Conservation (phyloP, 2,888 invertebrate species). For the Cephus spinipes region DNA sequence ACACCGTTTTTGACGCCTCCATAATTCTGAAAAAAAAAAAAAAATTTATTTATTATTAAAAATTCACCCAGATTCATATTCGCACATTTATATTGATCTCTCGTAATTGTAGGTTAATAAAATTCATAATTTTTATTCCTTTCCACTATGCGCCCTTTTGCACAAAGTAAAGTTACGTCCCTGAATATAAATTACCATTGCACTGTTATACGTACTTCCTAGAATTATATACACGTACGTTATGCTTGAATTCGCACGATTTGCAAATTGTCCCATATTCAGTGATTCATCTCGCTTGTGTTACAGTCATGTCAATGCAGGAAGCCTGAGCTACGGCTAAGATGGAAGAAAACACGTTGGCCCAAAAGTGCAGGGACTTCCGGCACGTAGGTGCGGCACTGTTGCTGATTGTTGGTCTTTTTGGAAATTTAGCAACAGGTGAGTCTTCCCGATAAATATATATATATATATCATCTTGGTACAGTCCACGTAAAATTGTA, state of each 20-base stretch:
- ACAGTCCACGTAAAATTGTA: not conserved
- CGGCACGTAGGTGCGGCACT: not conserved
- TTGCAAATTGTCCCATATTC: not conserved
- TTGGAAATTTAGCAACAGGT: not conserved
- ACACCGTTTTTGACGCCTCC: not conserved
- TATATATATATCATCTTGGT: not conserved
- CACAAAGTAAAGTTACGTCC: not conserved
- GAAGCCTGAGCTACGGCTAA: constrained; percentile 5
- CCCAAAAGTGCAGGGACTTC: not conserved
- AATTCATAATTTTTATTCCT: not conserved
- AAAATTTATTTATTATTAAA: not conserved
- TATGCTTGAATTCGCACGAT: not conserved
- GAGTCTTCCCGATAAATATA: not conserved
- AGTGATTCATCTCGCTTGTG: not conserved
- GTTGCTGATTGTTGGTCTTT: not conserved
- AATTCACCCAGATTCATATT: not conserved
- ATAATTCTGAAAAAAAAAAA: not conserved
- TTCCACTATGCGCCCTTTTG: not conserved
- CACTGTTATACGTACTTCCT: not conserved
- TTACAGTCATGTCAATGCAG: constrained; percentile 17
- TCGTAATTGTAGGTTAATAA: not conserved
- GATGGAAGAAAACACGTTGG: not conserved
- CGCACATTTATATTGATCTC: not conserved
- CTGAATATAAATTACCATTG: not conserved
- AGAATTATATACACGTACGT: not conserved